Base-by-base conservation (phyloP, 2,888 invertebrate species). In the Pantelozetes paolii region DNA sequence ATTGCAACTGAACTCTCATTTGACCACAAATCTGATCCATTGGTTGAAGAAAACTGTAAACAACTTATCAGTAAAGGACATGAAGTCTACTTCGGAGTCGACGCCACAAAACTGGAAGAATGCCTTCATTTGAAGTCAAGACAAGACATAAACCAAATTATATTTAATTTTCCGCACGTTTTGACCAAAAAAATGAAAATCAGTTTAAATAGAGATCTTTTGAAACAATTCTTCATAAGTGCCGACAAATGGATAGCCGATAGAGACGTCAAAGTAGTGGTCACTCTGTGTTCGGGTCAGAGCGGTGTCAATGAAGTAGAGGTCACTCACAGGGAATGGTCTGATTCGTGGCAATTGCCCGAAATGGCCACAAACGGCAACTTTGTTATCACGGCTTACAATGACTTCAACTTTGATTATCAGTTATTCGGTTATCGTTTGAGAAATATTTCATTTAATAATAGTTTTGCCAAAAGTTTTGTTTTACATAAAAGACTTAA, bases 121-220 rank as follows among this genome's bases (percentile, higher is more conserved):
- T 67, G 23, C 13, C 40, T 13, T 20, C 40, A 40, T 9, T 40
- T 67, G 40, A 67, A 20, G 67, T 36, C 32, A 32, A 40, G 40
- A 3, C 2, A 67, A 20, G 40, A 67, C 32, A 67, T 67, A 40
- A 40, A n/a, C 42, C 40, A 67, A n/a, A 67, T 67, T 42, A 40
- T 67, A 1, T 67, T 67, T 40, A 67, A 67, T 23, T 67, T 67
- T 32, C 67, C 67, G n/a, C 67, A 67, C 36, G 48, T 64, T 32
- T 42, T 64, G 28, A 73, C 11, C 45, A 54, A 64, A 28, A 73
- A 73, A 73, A 73, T 73, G 73, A 73, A 73, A 73, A 73, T 73
- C 28, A 26, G 64, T 36, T 73, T 73, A 73, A 71, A 73, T 40
- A 67, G 73, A 2, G 2, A 73, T 20, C 64, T 73, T 23, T 54